A percentile compares a stretch with the other conserved stretches of the same genome.
Conservation (phyloP, 92 coral and sea anemone species). For the Phenganax marumi region DNA sequence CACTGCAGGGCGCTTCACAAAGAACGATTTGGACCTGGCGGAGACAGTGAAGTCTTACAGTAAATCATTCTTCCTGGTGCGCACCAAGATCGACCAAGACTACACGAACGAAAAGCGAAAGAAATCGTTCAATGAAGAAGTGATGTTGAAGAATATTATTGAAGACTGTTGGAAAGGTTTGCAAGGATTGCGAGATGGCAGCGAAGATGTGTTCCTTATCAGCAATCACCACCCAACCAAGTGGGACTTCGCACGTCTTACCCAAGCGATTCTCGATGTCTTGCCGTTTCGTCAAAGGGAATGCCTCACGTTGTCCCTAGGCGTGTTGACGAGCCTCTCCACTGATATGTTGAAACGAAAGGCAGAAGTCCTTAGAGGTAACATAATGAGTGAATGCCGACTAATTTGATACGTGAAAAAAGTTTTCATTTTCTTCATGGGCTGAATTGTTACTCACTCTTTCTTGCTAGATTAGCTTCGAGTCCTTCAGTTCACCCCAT, state of each 20-base stretch:
- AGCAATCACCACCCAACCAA: constrained; percentile 52
- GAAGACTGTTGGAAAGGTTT: constrained; percentile 25
- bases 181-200: not conserved
- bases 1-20: constrained; percentile 45
- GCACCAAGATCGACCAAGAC: constrained; percentile 46
- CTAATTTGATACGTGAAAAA: no score
- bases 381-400: no score
- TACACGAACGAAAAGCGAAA: constrained; percentile 34
- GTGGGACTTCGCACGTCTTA: constrained; percentile 62
- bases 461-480: no score
- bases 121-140: constrained; percentile 33
- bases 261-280: constrained; percentile 51
- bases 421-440: no score
- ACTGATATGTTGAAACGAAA: constrained; percentile 40
- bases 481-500: no score
- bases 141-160: constrained; percentile 29
- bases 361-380: constrained; percentile 43
- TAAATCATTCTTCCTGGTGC: constrained; percentile 51
- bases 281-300: constrained; percentile 46
- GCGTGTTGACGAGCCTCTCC: constrained; percentile 36
- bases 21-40: constrained; percentile 42
- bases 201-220: constrained; percentile 42
- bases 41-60: constrained; percentile 21
- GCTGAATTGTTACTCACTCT: no score
- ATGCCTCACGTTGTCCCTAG: constrained; percentile 43